These are phyloP conservation scores for Mareca strepera DNA, from an alignment of 2,797 vertebrate genomes.

Conservation along the genomic window DNA sequence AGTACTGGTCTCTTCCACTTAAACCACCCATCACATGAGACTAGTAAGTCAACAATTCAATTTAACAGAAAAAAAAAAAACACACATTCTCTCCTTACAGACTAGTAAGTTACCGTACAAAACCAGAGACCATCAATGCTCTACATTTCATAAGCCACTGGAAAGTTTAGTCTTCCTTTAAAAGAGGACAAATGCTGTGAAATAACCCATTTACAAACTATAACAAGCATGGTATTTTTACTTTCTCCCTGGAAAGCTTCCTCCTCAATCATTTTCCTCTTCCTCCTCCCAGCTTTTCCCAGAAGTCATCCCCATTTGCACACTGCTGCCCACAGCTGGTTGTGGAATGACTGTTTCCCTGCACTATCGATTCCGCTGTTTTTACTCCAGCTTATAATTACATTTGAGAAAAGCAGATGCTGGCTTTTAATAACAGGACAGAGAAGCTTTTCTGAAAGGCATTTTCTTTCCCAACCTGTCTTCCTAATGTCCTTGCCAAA, in stretches of 20 bases:
- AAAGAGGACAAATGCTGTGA: too few species aligned
- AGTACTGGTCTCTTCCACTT: not conserved
- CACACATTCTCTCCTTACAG: not conserved
- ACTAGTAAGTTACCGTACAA: not conserved
- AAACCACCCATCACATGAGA: not conserved
- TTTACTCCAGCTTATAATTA: not conserved
- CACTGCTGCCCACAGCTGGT: not conserved
- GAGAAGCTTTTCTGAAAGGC: not conserved
- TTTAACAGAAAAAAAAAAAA: not conserved
- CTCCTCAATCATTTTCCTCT: not conserved
- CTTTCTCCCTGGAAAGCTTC: not conserved
- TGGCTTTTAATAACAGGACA: not conserved
- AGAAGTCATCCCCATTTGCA: not conserved
- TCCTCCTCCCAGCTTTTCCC: not conserved
- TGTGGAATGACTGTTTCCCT: not conserved
- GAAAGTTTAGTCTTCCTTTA: not conserved
- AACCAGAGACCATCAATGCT: not conserved
- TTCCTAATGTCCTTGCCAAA: not conserved
- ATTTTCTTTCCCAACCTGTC: not conserved
- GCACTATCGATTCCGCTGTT: accelerated
- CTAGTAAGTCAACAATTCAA: not conserved
- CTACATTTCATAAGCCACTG: not conserved
- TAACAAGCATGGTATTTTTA: not conserved
- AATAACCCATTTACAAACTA: not conserved
- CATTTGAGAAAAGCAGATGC: not conserved